Evolutionary conservation across 2,797 vertebrate genomes (phyloP), one percentile per base, ranked within the genome.

Genomic region (Luscinia megarhynchos): DNA sequence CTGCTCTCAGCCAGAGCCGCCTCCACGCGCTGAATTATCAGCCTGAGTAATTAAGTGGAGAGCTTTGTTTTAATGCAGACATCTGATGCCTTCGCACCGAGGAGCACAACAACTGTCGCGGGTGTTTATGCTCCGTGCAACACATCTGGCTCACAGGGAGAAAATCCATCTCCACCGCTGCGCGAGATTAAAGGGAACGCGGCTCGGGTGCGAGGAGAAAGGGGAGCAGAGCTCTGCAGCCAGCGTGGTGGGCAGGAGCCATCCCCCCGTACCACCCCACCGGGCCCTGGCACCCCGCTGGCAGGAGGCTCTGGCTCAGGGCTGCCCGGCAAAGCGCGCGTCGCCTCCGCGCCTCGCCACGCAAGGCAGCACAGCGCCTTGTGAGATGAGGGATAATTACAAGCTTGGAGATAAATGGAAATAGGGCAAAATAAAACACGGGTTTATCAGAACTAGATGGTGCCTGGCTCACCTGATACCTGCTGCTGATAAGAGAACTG

Each of bases 141-240:
- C 96, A 96, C 96, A 97, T 96, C 96, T 97, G 95, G 96, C 93
- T 95, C 95, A 63, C 55, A 68, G 89, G 89, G 92, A 96, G 93
- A 92, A 75, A 94, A 93, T 78, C 87, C 91, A 87, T 84, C 91
- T n/a, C 91, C 2, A 6, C 92, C 1, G 8, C 90, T 69, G 79
- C 14, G 64, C 0, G 1, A 94, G 93, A 91, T 94, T 76, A 85
- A 91, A 91, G 75, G 62, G 78, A 82, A 88, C 0, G 26, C 2
- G 0, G 59, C 66, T 68, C 1, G 24, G 40, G 12, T 34, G 46
- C 0, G n/a, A n/a, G 3, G 73, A 61, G 69, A 78, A 66, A 78
- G 55, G 30, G 38, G 89, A 80, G 72, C 50, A 26, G 0, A 3
- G 76, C 54, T 62, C 11, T 4, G 32, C 53, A 67, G 81, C 32